Base-by-base conservation (phyloP, 2,797 vertebrate species). In the Orestias chungarensis region DNA sequence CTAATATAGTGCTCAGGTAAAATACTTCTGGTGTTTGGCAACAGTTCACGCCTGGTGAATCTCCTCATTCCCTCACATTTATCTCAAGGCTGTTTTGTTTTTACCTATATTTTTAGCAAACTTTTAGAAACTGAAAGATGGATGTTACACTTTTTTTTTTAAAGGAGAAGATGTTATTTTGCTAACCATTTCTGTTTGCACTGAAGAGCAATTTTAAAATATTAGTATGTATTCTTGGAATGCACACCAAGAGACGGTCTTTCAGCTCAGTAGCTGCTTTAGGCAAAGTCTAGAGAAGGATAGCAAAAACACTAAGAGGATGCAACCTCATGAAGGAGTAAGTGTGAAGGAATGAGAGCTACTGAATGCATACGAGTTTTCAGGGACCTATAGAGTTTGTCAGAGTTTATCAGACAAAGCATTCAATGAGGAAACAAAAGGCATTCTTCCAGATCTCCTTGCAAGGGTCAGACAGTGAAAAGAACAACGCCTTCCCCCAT, bases 331-430 rank as follows among this genome's bases (percentile, higher is more conserved):
- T 12, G 68, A 73, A 31, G 49, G 59, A 43, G 49, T 71, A 61
- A 47, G 70, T 23, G 29, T n/a, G 66, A 2, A 33, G 42, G 67
- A 17, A 62, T 73, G 71, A 33, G 76, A 76, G 68, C 5, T 59
- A 46, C 42, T 67, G 68, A 78, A 70, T 73, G 78, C 64, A 2
- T 49, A 82, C 78, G 75, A 7, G 78, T 69, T 77, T 83, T 86
- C 61, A 31, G 65, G 40, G 80, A 82, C 70, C 59, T 68, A 75
- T 17, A 62, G 83, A 86, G 74, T 80, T 71, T 76, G 70, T 76
- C 79, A 68, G 78, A 87, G 85, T 88, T 88, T 82, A 85, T 88
- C 85, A 87, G 86, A 91, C 87, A 89, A 86, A 88, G 87, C 79
- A 75, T 81, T 74, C 74, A 46, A 87, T 88, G 83, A 87, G 80